phyloP scores from a whole-genome alignment of 2,113 vertebrate species.

The Tinamus guttatus region DNA sequence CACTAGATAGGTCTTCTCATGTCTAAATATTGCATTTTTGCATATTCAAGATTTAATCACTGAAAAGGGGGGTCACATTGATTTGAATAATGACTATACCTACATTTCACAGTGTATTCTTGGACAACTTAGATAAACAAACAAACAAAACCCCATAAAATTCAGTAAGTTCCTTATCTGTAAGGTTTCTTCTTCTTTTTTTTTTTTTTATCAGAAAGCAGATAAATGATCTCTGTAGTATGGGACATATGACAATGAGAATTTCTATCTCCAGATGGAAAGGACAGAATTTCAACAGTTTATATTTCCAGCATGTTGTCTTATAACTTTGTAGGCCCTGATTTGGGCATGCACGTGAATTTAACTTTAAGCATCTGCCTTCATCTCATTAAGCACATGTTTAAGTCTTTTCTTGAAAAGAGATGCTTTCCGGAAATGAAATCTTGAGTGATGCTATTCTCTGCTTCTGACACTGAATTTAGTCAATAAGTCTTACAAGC shows the following conservation, averaged over 20 bases:
- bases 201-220: neutral
- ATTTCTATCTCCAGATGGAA: neutral
- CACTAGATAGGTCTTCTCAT: neutral
- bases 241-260: neutral
- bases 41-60: neutral
- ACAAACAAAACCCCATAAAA: neutral
- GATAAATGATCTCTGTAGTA: neutral
- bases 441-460: neutral
- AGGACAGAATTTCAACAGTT: neutral
- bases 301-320: neutral
- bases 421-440: neutral
- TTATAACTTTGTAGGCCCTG: neutral
- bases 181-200: neutral
- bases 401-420: conserved; percentile 6
- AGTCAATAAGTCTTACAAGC: neutral
- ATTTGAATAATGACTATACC: neutral
- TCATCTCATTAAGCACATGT: conserved; percentile 31
- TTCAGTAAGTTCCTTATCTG: neutral
- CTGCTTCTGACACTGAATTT: neutral
- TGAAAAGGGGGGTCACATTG: neutral
- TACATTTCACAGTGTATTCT: neutral
- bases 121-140: neutral
- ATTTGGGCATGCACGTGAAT: neutral
- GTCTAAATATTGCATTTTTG: neutral
- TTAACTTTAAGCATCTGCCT: conserved; percentile 34